Evolutionary conservation across 2,797 vertebrate species (phyloP), one percentile per base, ranked within the genome.

Genomic region (Taeniopygia guttata): DNA sequence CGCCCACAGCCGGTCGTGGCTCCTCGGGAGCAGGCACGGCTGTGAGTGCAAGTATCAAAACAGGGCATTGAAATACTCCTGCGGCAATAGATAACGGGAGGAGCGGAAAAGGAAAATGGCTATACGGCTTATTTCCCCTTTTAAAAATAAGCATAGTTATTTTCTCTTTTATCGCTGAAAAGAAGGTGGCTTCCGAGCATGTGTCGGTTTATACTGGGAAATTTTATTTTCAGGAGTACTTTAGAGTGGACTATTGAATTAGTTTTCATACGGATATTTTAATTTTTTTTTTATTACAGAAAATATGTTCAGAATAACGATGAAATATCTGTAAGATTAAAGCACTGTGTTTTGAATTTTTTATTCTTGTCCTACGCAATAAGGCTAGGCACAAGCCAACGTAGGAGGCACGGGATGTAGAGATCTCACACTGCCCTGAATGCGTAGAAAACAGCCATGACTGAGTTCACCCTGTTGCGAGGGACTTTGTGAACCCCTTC

Each of bases 61-160:
- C 75, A 66, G 52, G 89, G 45, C 54, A 34, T 11, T 74, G 55
- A 77, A 89, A 84, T 45, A 38, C 54, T 84, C 52, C 70, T 93
- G 40, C 43, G 38, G 59, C 62, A 45, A 16, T 84, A 77, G 73
- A 32, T 32, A 89, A 29, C 56, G 4, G 19, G 67, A 70, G 54
- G 45, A 73, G 60, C n/a, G 69, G 92, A 52, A 82, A 56, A 60
- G 51, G 73, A 60, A 93, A 91, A 92, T 52, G 42, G 66, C 46
- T 38, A 11, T 72, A 16, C 16, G 32, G 16, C 81, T 87, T 51
- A 43, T 74, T 91, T 89, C 55, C 32, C n/a, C 10, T 60, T 48
- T 80, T 56, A 45, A 83, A 87, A 94, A 88, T 29, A 63, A 66
- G 23, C n/a, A 0, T 11, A 14, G 4, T 23, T 55, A 63, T 56